Base-by-base conservation (phyloP, 2,888 invertebrate species). In the Chaitophorus viminalis region DNA sequence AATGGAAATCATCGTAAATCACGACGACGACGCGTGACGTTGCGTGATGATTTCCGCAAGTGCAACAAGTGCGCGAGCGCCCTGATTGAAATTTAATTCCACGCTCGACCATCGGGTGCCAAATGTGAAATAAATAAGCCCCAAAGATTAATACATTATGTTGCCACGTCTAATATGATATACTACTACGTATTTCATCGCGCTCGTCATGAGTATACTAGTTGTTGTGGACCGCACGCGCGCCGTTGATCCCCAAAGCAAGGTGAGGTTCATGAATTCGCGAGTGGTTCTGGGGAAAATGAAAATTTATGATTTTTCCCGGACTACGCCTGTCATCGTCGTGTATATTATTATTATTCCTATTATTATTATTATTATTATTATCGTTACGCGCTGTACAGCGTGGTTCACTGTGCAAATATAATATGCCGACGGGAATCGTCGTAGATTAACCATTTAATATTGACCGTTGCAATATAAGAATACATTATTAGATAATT, bases 61-160 rank as follows among this genome's bases (percentile, higher is more conserved):
- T 5, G 72, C 83, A 83, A 83, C 83, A 83, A 83, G 83, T 83
- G 83, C n/a, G 11, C 14, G 25, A n/a, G n/a, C 8, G 21, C 8
- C 68, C 75, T 25, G 39, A 83, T 75, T 31, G 60, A 39, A 83
- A 83, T 83, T 39, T 75, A 75, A 83, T 83, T 83, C 60, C 74
- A 11, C 72, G 21, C 39, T 3, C 74, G 36, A 18, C 18, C 74
- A 6, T 74, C 54, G 74, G 74, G 60, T 21, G 74, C 74, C 82
- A 36, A 82, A 52, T 25, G 18, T 33, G 21, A 74, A 83, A 83
- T 54, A 60, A 60, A 83, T 54, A 74, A 54, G 36, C 21, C 29
- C 29, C 18, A n/a, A 36, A 65, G 39, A 21, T 68, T 79, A 25
- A 68, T 79, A 68, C 11, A 11, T 9, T 9, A 9, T 46, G 6